Evolutionary conservation across 2,797 vertebrate genomes (phyloP), one percentile per base, ranked within the genome.

Genomic region (Sibirionetta formosa): DNA sequence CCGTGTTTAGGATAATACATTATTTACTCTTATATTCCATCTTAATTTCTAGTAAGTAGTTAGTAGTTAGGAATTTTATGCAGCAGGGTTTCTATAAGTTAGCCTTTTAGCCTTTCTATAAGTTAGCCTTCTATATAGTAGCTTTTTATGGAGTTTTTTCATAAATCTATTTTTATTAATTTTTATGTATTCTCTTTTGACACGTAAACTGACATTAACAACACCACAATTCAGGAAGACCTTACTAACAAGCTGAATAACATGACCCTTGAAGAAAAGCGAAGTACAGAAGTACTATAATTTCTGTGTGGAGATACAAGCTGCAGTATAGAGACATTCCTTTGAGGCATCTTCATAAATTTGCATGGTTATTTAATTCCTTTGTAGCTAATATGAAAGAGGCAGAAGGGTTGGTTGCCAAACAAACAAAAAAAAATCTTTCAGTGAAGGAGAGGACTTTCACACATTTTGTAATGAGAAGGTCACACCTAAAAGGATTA

Each of bases 341-440:
- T 95, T 64, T 91, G 56, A 91, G 86, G n/a, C 10, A 70, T 33
- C 60, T 95, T 78, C 60, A 71, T 71, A 78, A 75, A 60, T 90
- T 80, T 94, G 17, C 40, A 61, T 64, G 57, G 27, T 65, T 85
- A 70, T 90, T 89, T 93, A 80, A 54, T 65, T 82, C 81, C 22
- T 87, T 85, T 92, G 44, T 71, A 92, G 64, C 20, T 85, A 85
- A 81, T 57, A 87, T 71, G 51, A 90, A 86, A 94, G 56, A 75
- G 11, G 42, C 26, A 54, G 35, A 40, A 91, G 9, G 53, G 3
- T 5, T 51, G 2, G 22, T 27, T 91, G 71, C 35, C 42, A 82
- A 96, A 93, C 24, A 85, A 54, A 75, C 19, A 60, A 95, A 50
- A 24, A 50, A 44, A 44, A 0, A 3, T 72, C 10, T 77, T 82